These are phyloP conservation scores for Escarpia spicata DNA, from an alignment of 2,888 invertebrate species.

Conservation along the genomic window DNA sequence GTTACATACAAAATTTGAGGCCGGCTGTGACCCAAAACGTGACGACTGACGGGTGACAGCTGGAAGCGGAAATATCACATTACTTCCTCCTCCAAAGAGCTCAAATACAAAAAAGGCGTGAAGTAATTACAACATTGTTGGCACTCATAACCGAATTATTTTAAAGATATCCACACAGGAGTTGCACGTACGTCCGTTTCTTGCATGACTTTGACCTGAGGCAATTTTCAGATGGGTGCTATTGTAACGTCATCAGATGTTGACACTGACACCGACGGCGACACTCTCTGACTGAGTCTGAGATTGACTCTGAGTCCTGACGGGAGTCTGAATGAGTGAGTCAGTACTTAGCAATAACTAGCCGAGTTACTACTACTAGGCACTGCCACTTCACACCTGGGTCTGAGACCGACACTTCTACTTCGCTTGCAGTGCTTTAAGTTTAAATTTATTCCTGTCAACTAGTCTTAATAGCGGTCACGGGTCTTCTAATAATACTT, in stretches of 20 bases:
- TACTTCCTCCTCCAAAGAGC: neutral
- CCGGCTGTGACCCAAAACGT: neutral
- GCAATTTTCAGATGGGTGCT: neutral
- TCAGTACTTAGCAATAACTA: no score
- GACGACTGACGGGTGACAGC: neutral
- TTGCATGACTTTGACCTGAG: neutral
- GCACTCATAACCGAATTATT: neutral
- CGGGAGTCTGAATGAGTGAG: no score
- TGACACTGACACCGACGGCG: neutral
- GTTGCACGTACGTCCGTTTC: neutral
- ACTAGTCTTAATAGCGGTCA: no score
- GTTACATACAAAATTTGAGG: neutral
- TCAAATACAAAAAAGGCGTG: constrained; percentile 12
- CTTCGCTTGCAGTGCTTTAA: no score
- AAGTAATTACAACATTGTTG: neutral
- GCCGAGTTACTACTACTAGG: no score
- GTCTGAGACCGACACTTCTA: no score
- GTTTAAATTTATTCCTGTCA: no score
- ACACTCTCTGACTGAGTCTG: neutral
- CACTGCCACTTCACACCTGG: no score
- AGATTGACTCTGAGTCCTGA: no score
- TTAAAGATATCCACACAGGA: neutral
- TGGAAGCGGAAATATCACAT: neutral
- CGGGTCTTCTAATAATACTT: no score
- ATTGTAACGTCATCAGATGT: neutral